Evolutionary conservation across 2,888 invertebrate species (phyloP), one percentile per base, ranked within the genome.

Genomic region (Villa cingulata): DNA sequence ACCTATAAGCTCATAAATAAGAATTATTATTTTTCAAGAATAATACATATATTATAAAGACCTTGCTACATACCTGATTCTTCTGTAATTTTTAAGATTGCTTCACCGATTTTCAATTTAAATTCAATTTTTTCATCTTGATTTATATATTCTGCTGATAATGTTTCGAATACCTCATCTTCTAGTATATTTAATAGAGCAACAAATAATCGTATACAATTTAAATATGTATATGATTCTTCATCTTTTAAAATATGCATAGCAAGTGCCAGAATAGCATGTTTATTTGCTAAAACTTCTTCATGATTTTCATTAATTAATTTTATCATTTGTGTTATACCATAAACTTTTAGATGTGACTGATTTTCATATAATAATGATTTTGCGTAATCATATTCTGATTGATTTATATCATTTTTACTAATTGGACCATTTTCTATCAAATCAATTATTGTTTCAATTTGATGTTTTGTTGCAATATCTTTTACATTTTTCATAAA

Each of bases 151-250:
- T 68, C 68, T 41, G 62, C 63, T 18, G 62, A 58, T 14, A 70
- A 54, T 9, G 62, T 53, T n/a, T 67, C 65, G 39, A 70, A 44
- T 4, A 70, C 63, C 45, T 65, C 62, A 1, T 56, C 43, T 49
- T 68, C 64, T 57, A 66, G 59, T 0, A 63, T 51, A 48, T 63
- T 56, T 14, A 63, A 54, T 37, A 70, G 44, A 2, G 57, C 57
- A 16, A 61, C 62, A 52, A 70, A 61, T 0, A 70, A 51, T 6
- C 65, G 58, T 29, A 70, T 63, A 38, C 66, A 64, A 52, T 69
- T 70, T 2, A 70, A 57, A 45, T 66, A 70, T 2, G 65, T 62
- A 40, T 68, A 70, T 3, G 68, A 68, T 37, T 70, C 70, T 19
- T 57, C 57, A 20, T 60, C 56, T 45, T 62, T 66, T 0, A 70